phyloP scores from a whole-genome alignment of 1,140 invertebrate species.

The Saccostrea echinata region DNA sequence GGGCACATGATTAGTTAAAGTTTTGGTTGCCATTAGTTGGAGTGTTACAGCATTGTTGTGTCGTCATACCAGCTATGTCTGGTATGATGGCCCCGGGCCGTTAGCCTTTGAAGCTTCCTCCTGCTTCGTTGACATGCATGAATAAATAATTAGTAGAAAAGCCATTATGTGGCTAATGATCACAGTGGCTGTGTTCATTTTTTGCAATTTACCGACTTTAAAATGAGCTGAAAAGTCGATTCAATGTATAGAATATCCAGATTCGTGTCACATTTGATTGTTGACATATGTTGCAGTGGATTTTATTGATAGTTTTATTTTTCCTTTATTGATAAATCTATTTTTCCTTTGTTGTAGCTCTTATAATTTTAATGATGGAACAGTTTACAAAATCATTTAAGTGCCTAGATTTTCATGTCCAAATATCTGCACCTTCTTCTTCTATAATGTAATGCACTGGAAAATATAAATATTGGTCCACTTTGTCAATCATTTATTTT shows the following conservation, averaged over 20 bases:
- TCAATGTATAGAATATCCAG: neutral
- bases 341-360: neutral
- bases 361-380: slow-evolving; percentile 10
- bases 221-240: neutral
- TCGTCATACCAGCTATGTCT: slow-evolving; percentile 11
- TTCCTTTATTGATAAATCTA: neutral
- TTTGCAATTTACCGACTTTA: slow-evolving; percentile 19
- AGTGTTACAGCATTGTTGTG: slow-evolving; percentile 3
- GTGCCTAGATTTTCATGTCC: neutral
- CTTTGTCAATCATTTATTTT: too few species aligned
- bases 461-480: neutral
- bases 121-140: slow-evolving; percentile 22
- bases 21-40: neutral
- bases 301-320: slow-evolving; percentile 8
- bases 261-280: slow-evolving; percentile 11
- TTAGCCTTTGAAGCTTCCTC: slow-evolving; percentile 30
- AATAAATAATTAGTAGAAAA: slow-evolving; percentile 36
- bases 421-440: neutral
- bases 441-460: neutral
- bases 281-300: slow-evolving; percentile 6
- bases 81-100: neutral
- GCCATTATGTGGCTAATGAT: slow-evolving; percentile 15
- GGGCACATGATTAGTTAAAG: neutral
- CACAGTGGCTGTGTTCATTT: slow-evolving; percentile 20
- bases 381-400: neutral